Base-by-base conservation (phyloP, 1,140 invertebrate genomes). In the Monochamus saltuarius region DNA sequence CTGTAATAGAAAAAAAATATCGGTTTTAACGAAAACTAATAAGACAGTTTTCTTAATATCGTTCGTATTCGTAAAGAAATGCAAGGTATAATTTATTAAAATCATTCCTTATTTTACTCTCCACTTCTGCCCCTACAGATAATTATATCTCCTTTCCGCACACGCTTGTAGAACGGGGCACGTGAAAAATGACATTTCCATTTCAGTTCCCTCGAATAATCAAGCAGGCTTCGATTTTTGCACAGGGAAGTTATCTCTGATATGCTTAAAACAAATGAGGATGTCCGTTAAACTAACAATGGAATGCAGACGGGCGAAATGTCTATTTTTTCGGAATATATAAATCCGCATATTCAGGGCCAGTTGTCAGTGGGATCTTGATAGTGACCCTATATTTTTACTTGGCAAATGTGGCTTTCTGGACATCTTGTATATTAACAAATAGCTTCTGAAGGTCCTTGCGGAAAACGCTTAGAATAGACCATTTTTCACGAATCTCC, bases 361-460 rank as follows among this genome's bases (percentile, higher is more conserved):
- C 7, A 19, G 45, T 47, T 47, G 45, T 47, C 45, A 47, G 45
- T 19, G 29, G 17, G 17, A 47, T 47, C 45, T 47, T 47, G 45
- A 47, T 47, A 47, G 45, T 47, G 45, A 19, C 45, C 45, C 17
- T 47, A 47, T 17, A 47, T 47, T 47, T 47, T 19, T 47, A n/a
- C 11, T 16, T 19, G 45, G 19, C 45, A 19, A 47, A 17, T 47
- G 45, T 19, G 45, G 45, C 45, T 47, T 47, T 40, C 45, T 22
- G 11, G 45, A 22, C 13, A 29, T 47, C 45, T 47, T 47, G 16
- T 47, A 19, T 47, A 47, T 47, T 47, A 47, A 47, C 45, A 47
- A 47, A 47, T 47, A 16, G 13, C 19, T 47, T 40, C 39, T n/a
- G 39, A 19, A 47, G 29, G 45, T 47, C 17, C 17, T 19, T 16